A percentile compares a stretch with the other conserved stretches of the same genome.
Evolutionary conservation across 1,140 invertebrate genomes (phyloP).

Genomic region (Plutomurus gul): DNA sequence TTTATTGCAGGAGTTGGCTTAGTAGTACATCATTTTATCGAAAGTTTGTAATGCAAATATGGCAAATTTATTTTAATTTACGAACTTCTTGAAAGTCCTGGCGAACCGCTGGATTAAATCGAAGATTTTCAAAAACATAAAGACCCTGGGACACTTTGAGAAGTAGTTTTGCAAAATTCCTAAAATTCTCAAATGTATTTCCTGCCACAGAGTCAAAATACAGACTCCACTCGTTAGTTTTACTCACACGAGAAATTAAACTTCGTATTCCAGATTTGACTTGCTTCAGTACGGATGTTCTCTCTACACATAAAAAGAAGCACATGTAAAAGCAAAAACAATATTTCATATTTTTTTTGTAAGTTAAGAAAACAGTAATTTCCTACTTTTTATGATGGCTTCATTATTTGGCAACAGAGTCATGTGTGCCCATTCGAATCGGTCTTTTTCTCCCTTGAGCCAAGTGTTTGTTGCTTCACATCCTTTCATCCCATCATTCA

Average conservation of each 20-base stretch:
- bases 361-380: neutral
- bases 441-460: constrained; percentile 6
- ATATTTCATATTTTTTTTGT: too few relatives aligned
- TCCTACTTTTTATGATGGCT: neutral
- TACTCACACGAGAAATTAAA: neutral
- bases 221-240: neutral
- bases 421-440: constrained; percentile 22
- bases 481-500: constrained; percentile 4
- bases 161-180: neutral
- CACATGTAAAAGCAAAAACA: too few relatives aligned
- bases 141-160: neutral
- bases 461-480: neutral
- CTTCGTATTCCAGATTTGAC: neutral
- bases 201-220: neutral
- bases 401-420: neutral
- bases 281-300: neutral
- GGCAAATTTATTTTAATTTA: too few relatives aligned
- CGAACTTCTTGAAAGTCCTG: constrained; percentile 3
- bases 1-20: neutral
- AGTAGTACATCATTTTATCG: too few relatives aligned
- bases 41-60: too few relatives aligned
- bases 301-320: neutral
- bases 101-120: neutral
- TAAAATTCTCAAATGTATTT: neutral
- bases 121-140: neutral